phyloP scores from a whole-genome alignment of 2,113 vertebrate species.

The Propithecus coquereli region DNA sequence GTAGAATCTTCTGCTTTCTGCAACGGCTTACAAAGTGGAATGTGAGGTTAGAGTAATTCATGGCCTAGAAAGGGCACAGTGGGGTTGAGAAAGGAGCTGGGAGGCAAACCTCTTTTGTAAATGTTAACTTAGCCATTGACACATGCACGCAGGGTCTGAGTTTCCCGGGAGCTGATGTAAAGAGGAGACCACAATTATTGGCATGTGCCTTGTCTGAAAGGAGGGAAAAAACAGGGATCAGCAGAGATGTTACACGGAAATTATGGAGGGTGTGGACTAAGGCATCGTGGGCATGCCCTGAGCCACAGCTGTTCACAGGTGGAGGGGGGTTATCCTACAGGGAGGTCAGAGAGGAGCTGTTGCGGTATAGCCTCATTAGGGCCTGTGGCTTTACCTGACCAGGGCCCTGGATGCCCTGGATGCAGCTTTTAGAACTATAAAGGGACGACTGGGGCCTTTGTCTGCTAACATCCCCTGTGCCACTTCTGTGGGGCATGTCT shows the following conservation, averaged over 20 bases:
- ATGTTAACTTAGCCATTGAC: not conserved
- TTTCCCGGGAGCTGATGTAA: not conserved
- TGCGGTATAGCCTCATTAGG: rapidly evolving
- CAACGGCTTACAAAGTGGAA: not conserved
- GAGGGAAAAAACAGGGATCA: not conserved
- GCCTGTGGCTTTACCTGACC: no score
- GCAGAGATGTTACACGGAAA: not conserved
- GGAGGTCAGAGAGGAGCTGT: not conserved
- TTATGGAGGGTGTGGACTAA: rapidly evolving
- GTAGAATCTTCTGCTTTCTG: not conserved
- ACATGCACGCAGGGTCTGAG: not conserved
- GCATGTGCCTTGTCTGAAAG: not conserved
- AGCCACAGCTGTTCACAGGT: rapidly evolving
- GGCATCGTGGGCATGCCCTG: not conserved
- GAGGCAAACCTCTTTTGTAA: not conserved
- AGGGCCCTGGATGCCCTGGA: rapidly evolving
- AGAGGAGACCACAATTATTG: not conserved
- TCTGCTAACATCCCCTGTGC: rapidly evolving
- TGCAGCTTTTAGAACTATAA: not conserved
- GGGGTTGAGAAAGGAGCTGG: not conserved
- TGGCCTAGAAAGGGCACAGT: not conserved
- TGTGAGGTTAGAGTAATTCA: not conserved
- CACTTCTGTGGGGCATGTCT: not conserved
- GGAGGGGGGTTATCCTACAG: not conserved
- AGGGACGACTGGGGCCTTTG: rapidly evolving